A percentile compares a stretch with the other conserved stretches of the same genome.
These are phyloP conservation scores for Lordiphosa andalusiaca DNA, from an alignment of 2,888 invertebrate species.

Conservation along the genomic window DNA sequence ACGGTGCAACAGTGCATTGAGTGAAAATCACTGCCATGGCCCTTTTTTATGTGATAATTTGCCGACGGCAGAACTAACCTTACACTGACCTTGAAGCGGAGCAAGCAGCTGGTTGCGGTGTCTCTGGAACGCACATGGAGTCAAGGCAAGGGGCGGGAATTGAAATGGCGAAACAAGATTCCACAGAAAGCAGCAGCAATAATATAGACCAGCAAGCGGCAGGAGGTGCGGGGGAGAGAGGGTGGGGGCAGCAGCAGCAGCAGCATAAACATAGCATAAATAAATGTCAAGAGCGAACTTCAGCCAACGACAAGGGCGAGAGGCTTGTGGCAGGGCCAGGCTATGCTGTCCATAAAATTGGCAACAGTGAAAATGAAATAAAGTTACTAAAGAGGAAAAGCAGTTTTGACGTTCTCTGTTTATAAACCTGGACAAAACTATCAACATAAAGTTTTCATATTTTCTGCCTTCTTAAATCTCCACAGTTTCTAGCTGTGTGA, in stretches of 20 bases:
- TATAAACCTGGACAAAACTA: too few species aligned
- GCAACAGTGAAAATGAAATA: not conserved
- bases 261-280: constrained; percentile 41
- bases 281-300: constrained; percentile 33
- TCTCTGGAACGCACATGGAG: constrained; percentile 29
- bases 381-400: too few species aligned
- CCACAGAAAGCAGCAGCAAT: constrained; percentile 34
- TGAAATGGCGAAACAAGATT: constrained; percentile 61
- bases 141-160: constrained; percentile 35
- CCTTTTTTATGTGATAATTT: constrained; percentile 21
- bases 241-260: constrained; percentile 17
- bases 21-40: constrained; percentile 66
- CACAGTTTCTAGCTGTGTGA: constrained; percentile 39
- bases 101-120: constrained; percentile 43
- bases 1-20: constrained; percentile 1
- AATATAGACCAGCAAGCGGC: constrained; percentile 46
- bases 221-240: not conserved
- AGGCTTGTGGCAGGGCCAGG: constrained; percentile 58
- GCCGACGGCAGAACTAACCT: constrained; percentile 61
- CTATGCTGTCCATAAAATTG: constrained; percentile 17
- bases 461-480: not conserved
- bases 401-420: too few species aligned
- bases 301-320: constrained; percentile 45
- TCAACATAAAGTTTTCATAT: not conserved
- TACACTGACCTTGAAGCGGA: constrained; percentile 70